Base-by-base conservation (phyloP, 2,888 invertebrate genomes). In the Latrodectus hesperus region DNA sequence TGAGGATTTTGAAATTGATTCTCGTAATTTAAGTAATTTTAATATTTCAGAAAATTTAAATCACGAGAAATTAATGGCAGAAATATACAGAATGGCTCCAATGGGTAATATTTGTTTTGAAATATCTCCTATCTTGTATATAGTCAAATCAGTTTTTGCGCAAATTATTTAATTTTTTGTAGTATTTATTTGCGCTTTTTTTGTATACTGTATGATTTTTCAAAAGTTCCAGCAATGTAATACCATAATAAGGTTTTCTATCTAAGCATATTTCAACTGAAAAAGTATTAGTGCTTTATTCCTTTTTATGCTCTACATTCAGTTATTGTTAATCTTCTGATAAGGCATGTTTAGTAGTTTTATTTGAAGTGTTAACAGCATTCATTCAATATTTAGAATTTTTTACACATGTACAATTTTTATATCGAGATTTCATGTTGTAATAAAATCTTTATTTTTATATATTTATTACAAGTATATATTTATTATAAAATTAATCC, bases 51-150 rank as follows among this genome's bases (percentile, higher is more conserved):
- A 81, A 14, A 17, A 26, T 12, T 53, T 68, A 6, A 75, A 17
- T 17, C 78, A 70, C 53, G 83, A 83, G 22, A 52, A 55, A 22
- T 9, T 88, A 16, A 70, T 17, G 49, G 68, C 38, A 14, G 74
- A 76, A 17, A 78, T 55, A 8, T 88, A 82, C 68, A 77, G 67
- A 26, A 60, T 78, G 49, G 87, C 87, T 26, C 74, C 87, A 5
- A 74, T 88, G 52, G 87, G 87, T 88, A 78, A 74, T n/a, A 55
- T n/a, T 60, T 22, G 65, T 60, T 72, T 17, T 10, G 14, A 6
- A 26, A 53, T 76, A 1, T 49, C 16, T 52, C 14, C 49, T 70
- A 72, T n/a, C 5, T 38, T 51, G 14, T 11, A 14, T 72, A n/a
- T 5, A 14, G n/a, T 72, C 11, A 72, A 72, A n/a, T 49, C 49